These are phyloP conservation scores for Myotis findleyi DNA, from an alignment of 2,797 vertebrate genomes.

Conservation along the genomic window DNA sequence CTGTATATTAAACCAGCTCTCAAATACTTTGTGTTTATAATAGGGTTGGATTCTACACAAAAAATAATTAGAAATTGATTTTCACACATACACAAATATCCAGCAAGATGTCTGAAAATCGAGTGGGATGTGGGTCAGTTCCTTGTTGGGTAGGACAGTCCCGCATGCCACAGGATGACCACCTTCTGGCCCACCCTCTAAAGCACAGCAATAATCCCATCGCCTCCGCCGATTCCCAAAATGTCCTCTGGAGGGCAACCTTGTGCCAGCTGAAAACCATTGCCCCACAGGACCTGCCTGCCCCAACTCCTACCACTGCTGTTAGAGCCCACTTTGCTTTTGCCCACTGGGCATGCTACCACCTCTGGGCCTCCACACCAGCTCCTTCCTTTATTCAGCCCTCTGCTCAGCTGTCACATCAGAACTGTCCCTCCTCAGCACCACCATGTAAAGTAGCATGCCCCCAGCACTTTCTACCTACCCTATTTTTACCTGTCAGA, in stretches of 20 bases:
- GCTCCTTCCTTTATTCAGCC: background rate
- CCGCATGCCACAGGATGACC: background rate
- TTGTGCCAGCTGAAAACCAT: background rate
- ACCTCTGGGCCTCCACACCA: background rate
- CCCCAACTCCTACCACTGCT: background rate
- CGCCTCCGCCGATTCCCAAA: background rate
- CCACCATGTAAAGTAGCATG: background rate
- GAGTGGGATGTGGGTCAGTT: background rate
- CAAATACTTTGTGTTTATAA: background rate
- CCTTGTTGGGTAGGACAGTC: background rate
- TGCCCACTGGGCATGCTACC: no score
- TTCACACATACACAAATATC: background rate
- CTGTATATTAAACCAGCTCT: background rate
- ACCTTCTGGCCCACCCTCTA: background rate
- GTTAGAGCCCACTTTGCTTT: background rate
- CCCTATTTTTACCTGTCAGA: background rate
- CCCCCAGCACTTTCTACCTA: background rate
- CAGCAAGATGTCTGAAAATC: background rate
- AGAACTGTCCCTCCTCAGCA: background rate
- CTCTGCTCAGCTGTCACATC: background rate
- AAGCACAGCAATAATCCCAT: background rate
- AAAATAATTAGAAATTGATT: background rate
- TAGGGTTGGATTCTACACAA: background rate
- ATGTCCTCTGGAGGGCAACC: background rate
- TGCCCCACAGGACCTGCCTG: rapidly evolving